These are phyloP conservation scores for Gephyroberyx darwinii DNA, from an alignment of 2,797 vertebrate species.

Conservation along the genomic window DNA sequence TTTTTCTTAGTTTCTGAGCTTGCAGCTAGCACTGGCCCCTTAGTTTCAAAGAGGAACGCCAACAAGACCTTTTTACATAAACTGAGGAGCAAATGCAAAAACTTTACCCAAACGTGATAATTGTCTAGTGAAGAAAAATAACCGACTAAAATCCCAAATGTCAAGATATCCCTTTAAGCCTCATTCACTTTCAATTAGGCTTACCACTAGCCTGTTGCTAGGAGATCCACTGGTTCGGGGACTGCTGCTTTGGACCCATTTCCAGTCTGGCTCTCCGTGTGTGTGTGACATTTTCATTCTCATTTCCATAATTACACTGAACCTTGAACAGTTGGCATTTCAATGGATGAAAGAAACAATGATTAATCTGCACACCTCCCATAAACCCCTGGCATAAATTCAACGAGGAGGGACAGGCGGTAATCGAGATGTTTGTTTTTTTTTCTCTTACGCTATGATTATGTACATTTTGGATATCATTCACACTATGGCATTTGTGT, in stretches of 20 bases:
- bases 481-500: background rate
- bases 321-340: constrained; percentile 70
- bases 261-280: constrained; percentile 13
- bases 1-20: too few species aligned
- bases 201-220: constrained; percentile 34
- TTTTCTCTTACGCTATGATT: background rate
- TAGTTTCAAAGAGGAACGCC: too few species aligned
- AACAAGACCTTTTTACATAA: too few species aligned
- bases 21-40: too few species aligned
- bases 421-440: constrained; percentile 9
- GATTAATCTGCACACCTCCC: constrained; percentile 45
- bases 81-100: background rate
- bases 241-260: constrained; percentile 37
- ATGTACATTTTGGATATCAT: constrained; percentile 12
- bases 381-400: constrained; percentile 48
- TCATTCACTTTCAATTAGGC: constrained; percentile 9
- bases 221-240: constrained; percentile 24
- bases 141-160: constrained; percentile 4
- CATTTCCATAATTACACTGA: constrained; percentile 65
- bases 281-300: constrained; percentile 56
- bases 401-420: constrained; percentile 19
- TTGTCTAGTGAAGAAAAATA: constrained; percentile 5
- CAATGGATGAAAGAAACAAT: constrained; percentile 57
- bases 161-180: constrained; percentile 19
- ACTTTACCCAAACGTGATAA: background rate